Conservation (phyloP, 2,113 vertebrate genomes). For the Anarhynchus alexandrinus region DNA sequence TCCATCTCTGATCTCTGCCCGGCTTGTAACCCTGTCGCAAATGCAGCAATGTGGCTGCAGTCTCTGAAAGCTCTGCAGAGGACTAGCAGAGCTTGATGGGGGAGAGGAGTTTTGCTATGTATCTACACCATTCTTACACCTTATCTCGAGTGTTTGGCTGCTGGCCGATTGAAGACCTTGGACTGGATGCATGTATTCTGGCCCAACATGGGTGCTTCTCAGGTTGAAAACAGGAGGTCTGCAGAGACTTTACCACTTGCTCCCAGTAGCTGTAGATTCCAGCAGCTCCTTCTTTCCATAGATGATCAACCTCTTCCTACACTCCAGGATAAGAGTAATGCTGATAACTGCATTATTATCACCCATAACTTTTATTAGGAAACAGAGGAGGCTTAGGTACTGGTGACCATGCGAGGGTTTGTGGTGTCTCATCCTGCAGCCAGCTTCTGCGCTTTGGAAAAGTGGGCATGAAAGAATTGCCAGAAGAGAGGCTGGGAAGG, state of each 20-base stretch:
- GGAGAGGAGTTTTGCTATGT: background rate
- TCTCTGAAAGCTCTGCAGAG: background rate
- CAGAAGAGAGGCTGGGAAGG: background rate
- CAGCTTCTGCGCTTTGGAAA: background rate
- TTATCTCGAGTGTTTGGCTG: background rate
- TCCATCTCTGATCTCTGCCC: background rate
- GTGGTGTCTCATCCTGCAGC: background rate
- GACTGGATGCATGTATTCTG: background rate
- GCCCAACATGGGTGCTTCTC: background rate
- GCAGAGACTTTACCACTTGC: background rate
- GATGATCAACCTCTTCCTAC: background rate
- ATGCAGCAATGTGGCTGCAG: background rate
- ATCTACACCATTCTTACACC: background rate
- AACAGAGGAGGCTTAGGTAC: background rate
- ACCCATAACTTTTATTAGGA: background rate
- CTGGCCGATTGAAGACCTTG: background rate
- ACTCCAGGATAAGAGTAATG: background rate
- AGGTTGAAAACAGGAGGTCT: background rate
- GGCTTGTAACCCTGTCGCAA: background rate
- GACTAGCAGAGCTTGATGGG: background rate
- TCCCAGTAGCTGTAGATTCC: background rate
- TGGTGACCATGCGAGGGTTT: background rate
- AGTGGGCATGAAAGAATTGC: background rate
- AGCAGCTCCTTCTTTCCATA: background rate
- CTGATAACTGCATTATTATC: background rate